phyloP scores from a whole-genome alignment of 2,113 vertebrate genomes.

The Thalassoma bifasciatum region DNA sequence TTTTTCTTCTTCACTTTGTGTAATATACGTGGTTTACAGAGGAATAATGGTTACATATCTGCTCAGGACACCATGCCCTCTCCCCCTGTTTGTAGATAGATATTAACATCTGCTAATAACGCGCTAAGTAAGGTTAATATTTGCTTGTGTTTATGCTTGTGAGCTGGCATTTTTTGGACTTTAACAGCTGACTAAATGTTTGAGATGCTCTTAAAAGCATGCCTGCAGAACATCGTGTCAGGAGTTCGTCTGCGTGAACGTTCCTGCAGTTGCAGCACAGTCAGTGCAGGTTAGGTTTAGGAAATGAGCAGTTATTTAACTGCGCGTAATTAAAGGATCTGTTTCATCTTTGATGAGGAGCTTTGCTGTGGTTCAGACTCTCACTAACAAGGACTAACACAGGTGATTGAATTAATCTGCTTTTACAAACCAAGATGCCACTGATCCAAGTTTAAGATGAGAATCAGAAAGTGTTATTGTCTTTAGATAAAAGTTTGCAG shows the following conservation, averaged over 20 bases:
- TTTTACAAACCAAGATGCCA: constrained; percentile 4
- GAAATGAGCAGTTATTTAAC: neutral
- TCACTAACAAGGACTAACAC: constrained; percentile 6
- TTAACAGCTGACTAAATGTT: neutral
- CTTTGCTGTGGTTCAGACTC: neutral
- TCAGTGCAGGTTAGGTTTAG: neutral
- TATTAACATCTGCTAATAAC: neutral
- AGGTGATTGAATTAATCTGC: constrained; percentile 9
- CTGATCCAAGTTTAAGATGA: constrained; percentile 8
- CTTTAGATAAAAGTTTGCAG: constrained; percentile 4
- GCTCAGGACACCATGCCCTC: constrained; percentile 10
- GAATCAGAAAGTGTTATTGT: constrained; percentile 10
- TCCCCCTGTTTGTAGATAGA: neutral
- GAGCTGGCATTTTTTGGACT: neutral
- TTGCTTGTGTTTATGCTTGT: neutral
- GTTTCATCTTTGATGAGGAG: constrained; percentile 7
- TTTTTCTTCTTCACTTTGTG: constrained; percentile 27
- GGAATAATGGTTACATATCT: constrained; percentile 20
- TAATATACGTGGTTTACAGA: constrained; percentile 43
- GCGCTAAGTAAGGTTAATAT: neutral
- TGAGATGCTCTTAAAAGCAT: neutral
- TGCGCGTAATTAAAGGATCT: neutral
- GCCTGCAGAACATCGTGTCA: neutral
- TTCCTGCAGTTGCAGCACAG: neutral
- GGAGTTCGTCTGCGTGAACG: neutral